phyloP scores from a whole-genome alignment of 2,888 invertebrate genomes.

The Sesia apiformis region DNA sequence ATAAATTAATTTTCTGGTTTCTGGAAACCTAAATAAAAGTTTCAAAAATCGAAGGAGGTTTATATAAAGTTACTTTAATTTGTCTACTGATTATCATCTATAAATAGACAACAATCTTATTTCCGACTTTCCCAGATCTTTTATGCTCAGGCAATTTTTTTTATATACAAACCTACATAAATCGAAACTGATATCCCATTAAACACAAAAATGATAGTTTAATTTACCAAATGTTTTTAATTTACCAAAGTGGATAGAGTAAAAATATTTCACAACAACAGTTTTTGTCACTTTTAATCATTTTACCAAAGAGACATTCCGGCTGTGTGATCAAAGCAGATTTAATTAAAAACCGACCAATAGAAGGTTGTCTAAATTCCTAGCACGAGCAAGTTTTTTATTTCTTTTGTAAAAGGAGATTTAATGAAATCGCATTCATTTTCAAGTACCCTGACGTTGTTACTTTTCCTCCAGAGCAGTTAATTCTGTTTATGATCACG shows the following conservation, averaged over 20 bases:
- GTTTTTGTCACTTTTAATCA: conserved; percentile 56
- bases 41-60: too few species aligned
- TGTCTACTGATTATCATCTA: too few species aligned
- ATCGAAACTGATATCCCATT: too few species aligned
- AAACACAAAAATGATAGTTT: too few species aligned
- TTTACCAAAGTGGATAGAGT: neutral
- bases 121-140: too few species aligned
- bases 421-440: conserved; percentile 53
- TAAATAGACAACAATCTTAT: too few species aligned
- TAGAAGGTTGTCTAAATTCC: conserved; percentile 63
- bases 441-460: conserved; percentile 19
- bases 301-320: conserved; percentile 59
- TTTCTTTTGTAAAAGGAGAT: conserved; percentile 37
- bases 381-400: conserved; percentile 45
- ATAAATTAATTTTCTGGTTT: too few species aligned
- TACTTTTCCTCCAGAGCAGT: conserved; percentile 2
- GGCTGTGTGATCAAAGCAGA: conserved; percentile 59
- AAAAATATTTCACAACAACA: conserved; percentile 15
- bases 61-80: too few species aligned
- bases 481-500: neutral
- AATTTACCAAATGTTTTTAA: neutral
- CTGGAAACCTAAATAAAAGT: too few species aligned
- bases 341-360: conserved; percentile 69
- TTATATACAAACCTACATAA: too few species aligned
- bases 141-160: too few species aligned